Percentiles rank a stretch among this genome's conserved stretches.
Conservation (phyloP, 1,140 invertebrate species). For the Laodelphax striatellus region DNA sequence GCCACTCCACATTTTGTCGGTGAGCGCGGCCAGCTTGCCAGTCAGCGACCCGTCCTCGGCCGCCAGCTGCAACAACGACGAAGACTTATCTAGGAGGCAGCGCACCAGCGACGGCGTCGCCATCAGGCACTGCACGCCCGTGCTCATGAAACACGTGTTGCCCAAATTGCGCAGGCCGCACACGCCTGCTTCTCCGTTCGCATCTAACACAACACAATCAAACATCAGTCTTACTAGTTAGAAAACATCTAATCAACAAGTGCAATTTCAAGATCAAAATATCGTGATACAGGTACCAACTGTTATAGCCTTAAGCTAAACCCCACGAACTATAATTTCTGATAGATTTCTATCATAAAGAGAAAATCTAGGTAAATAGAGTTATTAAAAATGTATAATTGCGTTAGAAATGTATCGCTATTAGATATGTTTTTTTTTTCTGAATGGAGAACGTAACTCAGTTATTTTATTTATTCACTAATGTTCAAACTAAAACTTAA, state of each 20-base stretch:
- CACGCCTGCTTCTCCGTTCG: conserved; percentile 35
- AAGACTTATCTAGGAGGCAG: conserved; percentile 40
- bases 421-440: too few species aligned
- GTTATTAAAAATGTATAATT: too few species aligned
- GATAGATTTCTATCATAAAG: too few species aligned
- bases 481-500: too few species aligned
- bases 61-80: conserved; percentile 26
- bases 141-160: conserved; percentile 63
- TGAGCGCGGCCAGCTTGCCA: conserved; percentile 41
- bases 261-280: too few species aligned
- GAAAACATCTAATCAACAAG: not conserved
- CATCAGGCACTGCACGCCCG: conserved; percentile 51
- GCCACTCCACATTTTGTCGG: conserved; percentile 52
- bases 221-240: not conserved
- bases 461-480: too few species aligned
- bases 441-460: too few species aligned
- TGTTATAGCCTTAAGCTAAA: too few species aligned
- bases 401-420: too few species aligned
- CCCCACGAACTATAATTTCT: too few species aligned
- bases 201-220: conserved; percentile 7
- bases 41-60: conserved; percentile 32
- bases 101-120: conserved; percentile 41
- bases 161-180: conserved; percentile 54
- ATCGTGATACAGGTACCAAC: too few species aligned
- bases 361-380: too few species aligned